phyloP scores from a whole-genome alignment of 2,888 invertebrate genomes.

The Melanchra persicariae region DNA sequence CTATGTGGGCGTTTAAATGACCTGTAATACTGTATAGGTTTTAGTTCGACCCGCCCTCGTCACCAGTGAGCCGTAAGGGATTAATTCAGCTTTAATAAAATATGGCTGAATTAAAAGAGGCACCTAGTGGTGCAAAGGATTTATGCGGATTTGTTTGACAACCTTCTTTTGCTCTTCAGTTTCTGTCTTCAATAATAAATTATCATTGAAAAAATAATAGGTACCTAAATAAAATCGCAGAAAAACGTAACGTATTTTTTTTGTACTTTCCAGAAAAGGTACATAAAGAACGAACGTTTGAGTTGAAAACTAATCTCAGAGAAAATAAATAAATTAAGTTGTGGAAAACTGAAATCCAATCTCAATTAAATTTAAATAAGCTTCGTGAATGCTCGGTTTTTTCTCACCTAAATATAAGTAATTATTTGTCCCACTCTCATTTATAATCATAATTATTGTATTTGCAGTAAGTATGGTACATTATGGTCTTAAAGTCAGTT shows the following conservation, averaged over 20 bases:
- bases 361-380: neutral
- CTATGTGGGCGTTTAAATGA: neutral
- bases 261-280: neutral
- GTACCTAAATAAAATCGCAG: neutral
- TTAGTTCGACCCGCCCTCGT: neutral
- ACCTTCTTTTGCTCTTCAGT: neutral
- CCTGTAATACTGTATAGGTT: constrained; percentile 4
- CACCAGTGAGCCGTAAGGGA: constrained; percentile 3
- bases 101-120: constrained; percentile 3
- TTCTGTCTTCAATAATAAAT: neutral
- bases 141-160: neutral
- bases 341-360: constrained; percentile 11
- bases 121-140: neutral
- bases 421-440: neutral
- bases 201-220: neutral
- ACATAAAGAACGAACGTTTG: constrained; percentile 3
- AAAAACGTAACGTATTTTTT: constrained; percentile 1
- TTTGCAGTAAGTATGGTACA: too few relatives aligned
- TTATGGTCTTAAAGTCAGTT: too few relatives aligned
- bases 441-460: too few relatives aligned
- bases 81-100: constrained; percentile 14
- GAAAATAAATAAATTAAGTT: constrained; percentile 9
- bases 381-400: neutral
- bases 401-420: neutral
- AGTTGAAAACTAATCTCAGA: constrained; percentile 9